Conservation (phyloP, 2,888 invertebrate species). For the Nineta flava region DNA sequence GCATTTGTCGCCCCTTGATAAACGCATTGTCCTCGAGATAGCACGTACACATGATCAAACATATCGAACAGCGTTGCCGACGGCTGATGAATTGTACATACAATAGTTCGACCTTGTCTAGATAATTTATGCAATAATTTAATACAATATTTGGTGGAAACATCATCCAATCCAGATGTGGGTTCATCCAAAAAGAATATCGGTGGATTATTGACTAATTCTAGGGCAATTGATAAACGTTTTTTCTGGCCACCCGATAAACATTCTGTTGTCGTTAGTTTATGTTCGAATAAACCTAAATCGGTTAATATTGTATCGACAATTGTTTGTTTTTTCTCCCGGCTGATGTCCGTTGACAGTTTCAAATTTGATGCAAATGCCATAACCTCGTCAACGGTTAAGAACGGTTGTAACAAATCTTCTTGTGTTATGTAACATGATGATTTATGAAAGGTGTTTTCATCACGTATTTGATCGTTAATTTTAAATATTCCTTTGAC, state of each 20-base stretch:
- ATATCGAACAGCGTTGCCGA: constrained; percentile 43
- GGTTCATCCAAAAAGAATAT: constrained; percentile 75
- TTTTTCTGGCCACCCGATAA: constrained; percentile 70
- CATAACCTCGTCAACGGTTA: constrained; percentile 62
- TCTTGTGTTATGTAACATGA: constrained; percentile 76
- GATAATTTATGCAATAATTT: constrained; percentile 39
- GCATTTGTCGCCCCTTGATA: constrained; percentile 46
- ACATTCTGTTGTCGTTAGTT: constrained; percentile 41
- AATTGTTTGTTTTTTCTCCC: constrained; percentile 15
- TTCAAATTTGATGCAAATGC: constrained; percentile 62
- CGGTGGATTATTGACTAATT: constrained; percentile 70
- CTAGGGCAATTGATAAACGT: constrained; percentile 62
- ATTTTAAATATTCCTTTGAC: constrained; percentile 51
- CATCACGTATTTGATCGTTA: constrained; percentile 46
- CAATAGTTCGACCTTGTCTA: constrained; percentile 45
- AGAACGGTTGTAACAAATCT: constrained; percentile 52
- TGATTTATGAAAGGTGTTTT: constrained; percentile 45
- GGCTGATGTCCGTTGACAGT: constrained; percentile 32
- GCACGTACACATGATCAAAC: constrained; percentile 48
- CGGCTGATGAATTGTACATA: constrained; percentile 55
- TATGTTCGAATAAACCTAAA: constrained; percentile 41
- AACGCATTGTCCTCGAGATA: constrained; percentile 46
- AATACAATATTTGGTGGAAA: constrained; percentile 44
- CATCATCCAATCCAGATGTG: constrained; percentile 54
- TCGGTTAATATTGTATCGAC: constrained; percentile 21